Evolutionary conservation across 2,888 invertebrate genomes (phyloP).

Genomic region (Ormyrus pomaceus): DNA sequence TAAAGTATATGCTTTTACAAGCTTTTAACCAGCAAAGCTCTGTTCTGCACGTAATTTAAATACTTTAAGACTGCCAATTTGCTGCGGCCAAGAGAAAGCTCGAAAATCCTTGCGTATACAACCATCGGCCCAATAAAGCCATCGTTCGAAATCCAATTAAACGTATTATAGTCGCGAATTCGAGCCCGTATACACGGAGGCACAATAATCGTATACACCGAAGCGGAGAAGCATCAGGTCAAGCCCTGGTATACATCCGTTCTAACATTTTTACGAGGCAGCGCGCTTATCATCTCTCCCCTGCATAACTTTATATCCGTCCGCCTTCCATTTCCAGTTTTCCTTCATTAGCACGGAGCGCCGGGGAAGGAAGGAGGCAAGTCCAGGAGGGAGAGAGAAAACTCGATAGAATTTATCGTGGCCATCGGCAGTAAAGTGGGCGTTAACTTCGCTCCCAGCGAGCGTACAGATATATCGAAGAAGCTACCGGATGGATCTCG

Average conservation of each 20-base stretch:
- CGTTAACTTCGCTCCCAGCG: slow-evolving; percentile 49
- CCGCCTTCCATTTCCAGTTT: slow-evolving; percentile 28
- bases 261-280: slow-evolving; percentile 25
- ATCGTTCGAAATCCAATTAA: too few species aligned
- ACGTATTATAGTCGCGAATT: too few species aligned
- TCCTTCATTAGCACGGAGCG: slow-evolving; percentile 48
- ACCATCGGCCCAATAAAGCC: too few species aligned
- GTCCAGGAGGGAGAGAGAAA: slow-evolving; percentile 36
- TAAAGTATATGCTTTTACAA: not conserved
- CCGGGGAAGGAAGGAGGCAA: slow-evolving; percentile 14
- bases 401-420: slow-evolving; percentile 58
- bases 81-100: too few species aligned
- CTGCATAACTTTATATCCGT: slow-evolving; percentile 31
- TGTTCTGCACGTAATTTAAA: too few species aligned
- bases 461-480: not conserved
- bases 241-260: not conserved
- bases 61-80: too few species aligned
- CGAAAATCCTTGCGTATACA: too few species aligned
- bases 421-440: slow-evolving; percentile 55
- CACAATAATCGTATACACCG: too few species aligned
- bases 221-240: too few species aligned
- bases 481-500: slow-evolving; percentile 23
- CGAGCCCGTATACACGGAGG: too few species aligned
- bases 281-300: slow-evolving; percentile 13
- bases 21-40: too few species aligned